A percentile compares a stretch with the other conserved stretches of the same genome.
Evolutionary conservation across 2,888 invertebrate species (phyloP).

Genomic region (Acanthosepion esculentum): DNA sequence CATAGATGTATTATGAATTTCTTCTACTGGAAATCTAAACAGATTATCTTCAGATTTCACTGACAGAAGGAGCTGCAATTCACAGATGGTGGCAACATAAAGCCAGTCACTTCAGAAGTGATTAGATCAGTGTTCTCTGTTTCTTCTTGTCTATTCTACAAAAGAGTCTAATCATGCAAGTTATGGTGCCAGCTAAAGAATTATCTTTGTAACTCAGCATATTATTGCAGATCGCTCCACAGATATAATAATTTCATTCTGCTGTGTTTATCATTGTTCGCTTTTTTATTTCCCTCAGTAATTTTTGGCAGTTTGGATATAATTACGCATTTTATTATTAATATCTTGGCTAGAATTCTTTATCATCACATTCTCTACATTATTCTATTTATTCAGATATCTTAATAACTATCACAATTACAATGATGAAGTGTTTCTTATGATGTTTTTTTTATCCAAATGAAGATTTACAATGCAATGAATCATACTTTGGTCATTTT

Average conservation of each 20-base stretch:
- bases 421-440: not conserved
- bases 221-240: not conserved
- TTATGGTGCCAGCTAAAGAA: not conserved
- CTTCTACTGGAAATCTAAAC: not conserved
- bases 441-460: not conserved
- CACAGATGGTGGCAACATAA: not conserved
- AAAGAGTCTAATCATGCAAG: slow-evolving; percentile 20
- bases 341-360: not conserved
- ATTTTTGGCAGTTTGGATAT: not conserved
- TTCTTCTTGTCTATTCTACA: not conserved
- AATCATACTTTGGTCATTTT: not conserved
- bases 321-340: not conserved
- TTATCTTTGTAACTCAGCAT: not conserved
- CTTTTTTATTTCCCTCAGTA: too few species aligned
- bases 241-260: not conserved
- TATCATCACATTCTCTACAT: not conserved
- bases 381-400: not conserved
- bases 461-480: not conserved
- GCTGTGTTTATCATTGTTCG: too few species aligned
- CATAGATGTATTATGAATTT: not conserved
- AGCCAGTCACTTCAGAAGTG: not conserved
- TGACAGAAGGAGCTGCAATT: not conserved
- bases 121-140: not conserved
- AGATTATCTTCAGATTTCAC: not conserved
- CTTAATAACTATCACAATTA: not conserved